phyloP scores from a whole-genome alignment of 2,888 invertebrate species.

The Drosophila silvestris region DNA sequence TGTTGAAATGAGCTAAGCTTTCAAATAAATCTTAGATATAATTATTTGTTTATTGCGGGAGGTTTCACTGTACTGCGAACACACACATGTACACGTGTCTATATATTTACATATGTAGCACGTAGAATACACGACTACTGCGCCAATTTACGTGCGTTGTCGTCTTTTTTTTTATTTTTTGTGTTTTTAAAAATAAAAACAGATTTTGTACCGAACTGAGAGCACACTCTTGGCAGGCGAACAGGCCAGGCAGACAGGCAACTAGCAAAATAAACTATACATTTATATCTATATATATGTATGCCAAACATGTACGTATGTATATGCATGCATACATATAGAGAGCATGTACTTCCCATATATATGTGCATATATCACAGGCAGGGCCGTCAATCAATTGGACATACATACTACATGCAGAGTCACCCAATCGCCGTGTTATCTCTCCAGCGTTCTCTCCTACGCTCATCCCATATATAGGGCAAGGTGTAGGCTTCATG shows the following conservation, averaged over 20 bases:
- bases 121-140: constrained; percentile 61
- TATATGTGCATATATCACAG: constrained; percentile 30
- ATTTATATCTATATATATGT: constrained; percentile 5
- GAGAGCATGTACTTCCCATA: constrained; percentile 4
- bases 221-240: constrained; percentile 41
- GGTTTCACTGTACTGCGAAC: constrained; percentile 54
- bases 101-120: constrained; percentile 47
- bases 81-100: constrained; percentile 23
- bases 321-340: constrained; percentile 26
- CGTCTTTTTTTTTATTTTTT: constrained; percentile 17
- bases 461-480: constrained; percentile 35
- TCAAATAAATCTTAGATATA: background rate
- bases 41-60: constrained; percentile 13
- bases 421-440: constrained; percentile 10
- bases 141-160: constrained; percentile 76
- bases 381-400: constrained; percentile 53
- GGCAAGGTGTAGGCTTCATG: constrained; percentile 53
- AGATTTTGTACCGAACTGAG: constrained; percentile 60
- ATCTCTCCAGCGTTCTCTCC: constrained; percentile 40
- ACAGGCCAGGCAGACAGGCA: constrained; percentile 20
- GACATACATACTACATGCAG: constrained; percentile 8
- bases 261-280: constrained; percentile 30
- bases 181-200: constrained; percentile 73
- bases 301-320: constrained; percentile 19
- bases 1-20: background rate